Base-by-base conservation (phyloP, 2,888 invertebrate genomes). In the Dasysyrphus albostriatus region DNA sequence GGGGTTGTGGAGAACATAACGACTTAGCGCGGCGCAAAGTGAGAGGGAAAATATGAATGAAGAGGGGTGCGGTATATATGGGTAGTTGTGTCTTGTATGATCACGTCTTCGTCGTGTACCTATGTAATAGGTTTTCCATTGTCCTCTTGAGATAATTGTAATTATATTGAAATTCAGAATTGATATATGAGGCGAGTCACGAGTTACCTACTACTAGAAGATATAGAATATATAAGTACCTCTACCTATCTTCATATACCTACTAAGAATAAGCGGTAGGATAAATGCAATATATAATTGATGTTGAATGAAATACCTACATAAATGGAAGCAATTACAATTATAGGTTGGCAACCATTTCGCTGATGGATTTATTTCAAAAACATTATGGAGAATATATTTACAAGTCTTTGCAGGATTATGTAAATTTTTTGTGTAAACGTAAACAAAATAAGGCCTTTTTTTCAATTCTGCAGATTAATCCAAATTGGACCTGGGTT, bases 141-240 rank as follows among this genome's bases (percentile, higher is more conserved):
- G 69, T 83, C 61, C 67, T 78, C 61, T 54, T 54, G 61, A 56
- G 69, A 65, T 65, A 72, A 69, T 58, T 70, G 84, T 72, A 63
- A 80, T 84, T 84, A 76, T 80, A 80, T 76, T 76, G 56, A 61
- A 84, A 80, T 80, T 83, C 65, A 24, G 10, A 72, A 69, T 19
- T 56, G 69, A 69, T 70, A 61, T 61, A 54, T 51, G 42, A 14
- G 80, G 32, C 49, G 16, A 67, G 67, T 49, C 49, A 67, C 34
- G 49, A 73, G 34, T 19, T 39, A 72, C n/a, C n/a, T n/a, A n/a
- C 56, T 54, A 70, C 37, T 47, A 42, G 42, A 61, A 42, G 9
- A 61, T 14, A 42, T 10, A 24, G 39, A 14, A 59, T 7, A 19
- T n/a, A 44, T 14, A n/a, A 5, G 4, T 54, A 32, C 12, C 19